A percentile compares a stretch with the other conserved stretches of the same genome.
These are phyloP conservation scores for Danaus chrysippus DNA, from an alignment of 2,888 invertebrate genomes.

Conservation along the genomic window DNA sequence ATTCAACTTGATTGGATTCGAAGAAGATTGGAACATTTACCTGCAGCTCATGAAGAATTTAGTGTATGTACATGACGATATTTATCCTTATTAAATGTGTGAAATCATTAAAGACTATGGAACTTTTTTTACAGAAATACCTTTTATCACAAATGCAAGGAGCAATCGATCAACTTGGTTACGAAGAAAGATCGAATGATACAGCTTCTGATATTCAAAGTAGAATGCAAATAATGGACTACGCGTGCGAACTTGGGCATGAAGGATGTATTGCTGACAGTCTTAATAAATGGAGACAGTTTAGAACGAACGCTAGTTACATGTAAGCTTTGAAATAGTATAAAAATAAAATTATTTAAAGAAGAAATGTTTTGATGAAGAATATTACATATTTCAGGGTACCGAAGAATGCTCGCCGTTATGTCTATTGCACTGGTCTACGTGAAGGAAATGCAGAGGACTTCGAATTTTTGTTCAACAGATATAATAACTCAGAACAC, in stretches of 20 bases:
- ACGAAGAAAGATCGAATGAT: slow-evolving; percentile 63
- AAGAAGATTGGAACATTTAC: slow-evolving; percentile 57
- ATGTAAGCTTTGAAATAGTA: slow-evolving; percentile 42
- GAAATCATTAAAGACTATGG: background rate
- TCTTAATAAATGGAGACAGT: slow-evolving; percentile 52
- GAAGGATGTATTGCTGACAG: slow-evolving; percentile 76
- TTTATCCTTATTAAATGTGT: background rate
- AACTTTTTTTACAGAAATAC: slow-evolving; percentile 53
- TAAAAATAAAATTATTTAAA: background rate
- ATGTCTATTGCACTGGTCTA: slow-evolving; percentile 83
- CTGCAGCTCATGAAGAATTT: slow-evolving; percentile 49
- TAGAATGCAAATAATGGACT: slow-evolving; percentile 78
- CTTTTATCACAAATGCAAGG: slow-evolving; percentile 64
- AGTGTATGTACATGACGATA: slow-evolving; percentile 37
- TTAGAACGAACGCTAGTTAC: slow-evolving; percentile 36
- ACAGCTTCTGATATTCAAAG: slow-evolving; percentile 78
- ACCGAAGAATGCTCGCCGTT: slow-evolving; percentile 78
- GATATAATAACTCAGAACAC: slow-evolving; percentile 80
- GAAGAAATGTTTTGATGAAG: background rate
- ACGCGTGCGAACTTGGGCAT: slow-evolving; percentile 82
- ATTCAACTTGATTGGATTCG: slow-evolving; percentile 74
- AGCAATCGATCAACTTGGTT: slow-evolving; percentile 73
- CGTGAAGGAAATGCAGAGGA: slow-evolving; percentile 77
- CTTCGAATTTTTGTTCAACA: slow-evolving; percentile 80
- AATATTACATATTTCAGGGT: slow-evolving; percentile 61